Evolutionary conservation across 1,140 invertebrate genomes (phyloP).

Genomic region (Aethina tumida): DNA sequence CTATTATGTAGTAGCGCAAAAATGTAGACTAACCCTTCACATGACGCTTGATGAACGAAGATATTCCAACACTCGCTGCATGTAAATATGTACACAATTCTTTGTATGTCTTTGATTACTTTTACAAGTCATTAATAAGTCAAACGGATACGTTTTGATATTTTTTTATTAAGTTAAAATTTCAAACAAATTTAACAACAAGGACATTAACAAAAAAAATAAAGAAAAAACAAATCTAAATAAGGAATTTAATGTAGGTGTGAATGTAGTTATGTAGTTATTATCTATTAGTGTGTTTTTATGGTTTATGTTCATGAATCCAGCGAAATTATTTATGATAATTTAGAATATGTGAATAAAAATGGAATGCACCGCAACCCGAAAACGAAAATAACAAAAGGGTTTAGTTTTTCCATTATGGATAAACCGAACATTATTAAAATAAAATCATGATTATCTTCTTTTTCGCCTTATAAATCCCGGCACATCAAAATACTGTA

Average conservation of each 20-base stretch:
- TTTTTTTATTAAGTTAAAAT: constrained; percentile 17
- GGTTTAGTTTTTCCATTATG: no score
- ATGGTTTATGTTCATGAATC: no score
- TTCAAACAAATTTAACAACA: constrained; percentile 21
- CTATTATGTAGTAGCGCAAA: constrained; percentile 20
- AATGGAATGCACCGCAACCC: no score
- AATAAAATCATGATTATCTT: no score
- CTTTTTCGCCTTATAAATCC: no score
- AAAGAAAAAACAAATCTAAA: constrained; percentile 16
- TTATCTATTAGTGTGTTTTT: no score
- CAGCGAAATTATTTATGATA: no score
- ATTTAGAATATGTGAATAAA: no score
- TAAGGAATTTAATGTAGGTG: background rate
- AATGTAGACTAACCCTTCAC: constrained; percentile 33
- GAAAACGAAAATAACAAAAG: no score
- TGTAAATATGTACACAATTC: constrained; percentile 25
- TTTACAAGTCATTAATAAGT: constrained; percentile 2
- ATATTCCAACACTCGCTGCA: constrained; percentile 35
- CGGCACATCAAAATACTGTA: no score
- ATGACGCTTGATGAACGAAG: constrained; percentile 32
- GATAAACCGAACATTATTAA: no score
- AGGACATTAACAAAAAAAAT: constrained; percentile 14
- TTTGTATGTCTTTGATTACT: constrained; percentile 6
- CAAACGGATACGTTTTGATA: constrained; percentile 6
- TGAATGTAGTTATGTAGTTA: no score